Base-by-base conservation (phyloP, 2,888 invertebrate species). In the Achlya flavicornis region DNA sequence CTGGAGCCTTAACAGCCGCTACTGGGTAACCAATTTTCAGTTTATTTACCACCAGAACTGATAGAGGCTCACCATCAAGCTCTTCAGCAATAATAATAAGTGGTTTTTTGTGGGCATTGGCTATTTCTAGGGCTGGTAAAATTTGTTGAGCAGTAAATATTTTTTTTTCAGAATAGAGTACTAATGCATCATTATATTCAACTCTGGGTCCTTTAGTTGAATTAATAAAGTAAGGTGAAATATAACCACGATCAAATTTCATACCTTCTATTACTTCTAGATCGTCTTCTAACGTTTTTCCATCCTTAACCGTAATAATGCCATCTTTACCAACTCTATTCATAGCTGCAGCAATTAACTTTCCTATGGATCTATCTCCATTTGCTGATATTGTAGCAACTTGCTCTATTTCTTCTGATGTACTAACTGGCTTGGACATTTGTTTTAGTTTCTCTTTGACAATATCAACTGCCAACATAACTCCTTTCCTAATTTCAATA, bases 381-480 rank as follows among this genome's bases (percentile, higher is more conserved):
- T 99, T 99, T 1, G 99, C 99, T 7, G 99, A 99, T 80, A 99
- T 99, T 1, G 99, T 99, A 1, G 99, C 99, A 35, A 99, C 99
- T 94, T 99, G 99, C 59, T 99, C 98, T 79, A 99, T 99, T 95
- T 99, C 99, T 89, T 98, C 98, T 0, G 98, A 97, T 0, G 99
- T 99, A 57, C 96, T 98, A 0, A 99, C 98, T 19, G 96, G 96
- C 80, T 97, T 98, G 0, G 99, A 99, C 90, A 99, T 95, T 43
- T 94, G 87, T 88, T 97, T 98, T 61, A 99, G 92, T 75, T 97
- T 95, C 26, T 96, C 95, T 73, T 97, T 97, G 43, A 99, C 97
- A 57, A 95, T 94, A 53, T 99, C 98, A 0, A 99, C 99, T n/a
- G 99, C 99, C 83, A 97, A 79, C 97, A 98, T 98, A 0, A 99